Conservation (phyloP, 2,888 invertebrate genomes). For the Amphiduros pacificus region DNA sequence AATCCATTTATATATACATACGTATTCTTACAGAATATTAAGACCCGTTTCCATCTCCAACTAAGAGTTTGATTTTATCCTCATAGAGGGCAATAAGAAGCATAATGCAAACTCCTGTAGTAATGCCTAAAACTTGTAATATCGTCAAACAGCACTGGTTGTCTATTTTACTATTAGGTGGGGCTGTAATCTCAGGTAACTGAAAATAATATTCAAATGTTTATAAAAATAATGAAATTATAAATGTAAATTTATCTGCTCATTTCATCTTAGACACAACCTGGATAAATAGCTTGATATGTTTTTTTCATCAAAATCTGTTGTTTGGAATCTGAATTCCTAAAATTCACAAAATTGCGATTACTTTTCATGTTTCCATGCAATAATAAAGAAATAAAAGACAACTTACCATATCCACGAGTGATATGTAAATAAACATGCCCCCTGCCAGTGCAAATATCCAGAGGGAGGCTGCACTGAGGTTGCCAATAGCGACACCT, state of each 20-base stretch:
- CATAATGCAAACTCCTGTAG: conserved; percentile 83
- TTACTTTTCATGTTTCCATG: no score
- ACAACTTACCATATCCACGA: conserved; percentile 86
- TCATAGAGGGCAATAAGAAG: conserved; percentile 86
- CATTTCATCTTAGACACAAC: no score
- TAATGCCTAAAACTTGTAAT: conserved; percentile 79
- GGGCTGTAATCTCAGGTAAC: conserved; percentile 81
- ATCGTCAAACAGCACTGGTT: conserved; percentile 72
- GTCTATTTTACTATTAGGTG: conserved; percentile 51
- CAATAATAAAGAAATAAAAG: no score
- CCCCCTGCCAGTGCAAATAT: conserved; percentile 90
- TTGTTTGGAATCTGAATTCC: no score
- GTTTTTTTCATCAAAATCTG: no score
- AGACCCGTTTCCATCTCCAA: no score
- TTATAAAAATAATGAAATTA: no score
- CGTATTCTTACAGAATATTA: no score
- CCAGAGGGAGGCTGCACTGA: conserved; percentile 81
- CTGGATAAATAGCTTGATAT: no score
- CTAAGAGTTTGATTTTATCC: conserved; percentile 67
- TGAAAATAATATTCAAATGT: conserved; percentile 58
- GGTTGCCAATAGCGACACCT: conserved; percentile 82
- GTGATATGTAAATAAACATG: conserved; percentile 91
- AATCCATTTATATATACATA: no score
- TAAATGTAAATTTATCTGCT: no score
- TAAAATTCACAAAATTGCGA: no score